Percentiles rank a stretch among this genome's conserved stretches.
Conservation (phyloP, 2,888 invertebrate genomes). For the Dicyrtoma fusca region DNA sequence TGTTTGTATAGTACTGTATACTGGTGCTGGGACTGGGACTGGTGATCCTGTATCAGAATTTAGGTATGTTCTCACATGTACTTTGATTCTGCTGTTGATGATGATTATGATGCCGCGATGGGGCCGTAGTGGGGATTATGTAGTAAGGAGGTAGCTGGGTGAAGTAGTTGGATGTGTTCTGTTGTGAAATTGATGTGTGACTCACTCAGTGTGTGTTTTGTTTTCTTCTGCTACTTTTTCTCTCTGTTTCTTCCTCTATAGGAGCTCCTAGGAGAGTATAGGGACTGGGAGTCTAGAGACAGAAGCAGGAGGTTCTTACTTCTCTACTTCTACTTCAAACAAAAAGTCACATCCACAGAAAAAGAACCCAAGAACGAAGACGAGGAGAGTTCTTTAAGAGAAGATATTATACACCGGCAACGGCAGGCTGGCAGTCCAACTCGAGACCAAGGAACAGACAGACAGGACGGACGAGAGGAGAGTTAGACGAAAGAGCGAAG, state of each 20-base stretch:
- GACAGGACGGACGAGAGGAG: neutral
- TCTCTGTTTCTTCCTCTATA: conserved; percentile 24
- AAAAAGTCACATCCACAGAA: conserved; percentile 35
- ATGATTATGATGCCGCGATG: neutral
- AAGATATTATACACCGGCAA: neutral
- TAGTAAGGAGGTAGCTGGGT: too few relatives aligned
- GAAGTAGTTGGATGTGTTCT: neutral
- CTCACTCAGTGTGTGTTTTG: conserved; percentile 26
- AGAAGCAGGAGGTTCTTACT: conserved; percentile 42
- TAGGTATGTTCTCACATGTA: conserved; percentile 5
- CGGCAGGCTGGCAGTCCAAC: neutral
- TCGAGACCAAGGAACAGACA: neutral
- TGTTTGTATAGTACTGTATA: neutral
- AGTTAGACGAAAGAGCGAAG: neutral
- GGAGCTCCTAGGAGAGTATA: conserved; percentile 16
- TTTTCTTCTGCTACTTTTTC: conserved; percentile 28
- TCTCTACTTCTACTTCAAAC: too few relatives aligned
- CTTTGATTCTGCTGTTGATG: neutral
- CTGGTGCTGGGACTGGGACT: too few relatives aligned
- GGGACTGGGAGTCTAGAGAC: conserved; percentile 34
- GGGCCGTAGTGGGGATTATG: neutral
- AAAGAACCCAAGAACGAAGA: neutral
- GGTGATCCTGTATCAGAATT: neutral
- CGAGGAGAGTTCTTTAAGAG: conserved; percentile 12
- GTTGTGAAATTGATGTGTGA: conserved; percentile 9